phyloP scores from a whole-genome alignment of 2,113 vertebrate species.

The Pseudopodoces humilis region DNA sequence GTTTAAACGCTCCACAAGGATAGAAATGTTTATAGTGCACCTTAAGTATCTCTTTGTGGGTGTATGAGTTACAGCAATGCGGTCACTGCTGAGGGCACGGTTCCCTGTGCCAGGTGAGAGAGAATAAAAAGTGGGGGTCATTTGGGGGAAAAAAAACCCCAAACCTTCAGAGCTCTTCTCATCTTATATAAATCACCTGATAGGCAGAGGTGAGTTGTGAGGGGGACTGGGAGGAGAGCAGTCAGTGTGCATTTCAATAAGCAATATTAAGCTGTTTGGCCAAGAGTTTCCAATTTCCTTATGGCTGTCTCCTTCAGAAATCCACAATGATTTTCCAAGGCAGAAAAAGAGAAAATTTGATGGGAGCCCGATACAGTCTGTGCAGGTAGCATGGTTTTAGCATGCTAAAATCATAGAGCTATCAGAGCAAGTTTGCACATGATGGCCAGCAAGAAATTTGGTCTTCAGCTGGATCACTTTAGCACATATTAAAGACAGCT shows the following conservation, averaged over 20 bases:
- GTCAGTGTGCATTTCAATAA: not conserved
- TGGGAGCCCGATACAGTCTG: not conserved
- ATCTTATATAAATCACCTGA: not conserved
- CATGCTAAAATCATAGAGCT: not conserved
- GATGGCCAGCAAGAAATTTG: not conserved
- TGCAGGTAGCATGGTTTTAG: not conserved
- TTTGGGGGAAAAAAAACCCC: not conserved
- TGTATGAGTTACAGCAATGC: not conserved
- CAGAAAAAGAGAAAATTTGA: not conserved
- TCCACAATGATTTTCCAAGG: not conserved
- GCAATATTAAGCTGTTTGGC: not conserved
- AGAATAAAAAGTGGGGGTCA: not conserved
- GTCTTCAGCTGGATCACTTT: not conserved
- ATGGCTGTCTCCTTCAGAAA: not conserved
- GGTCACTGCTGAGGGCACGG: not conserved
- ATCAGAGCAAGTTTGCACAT: not conserved
- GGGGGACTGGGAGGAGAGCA: not conserved
- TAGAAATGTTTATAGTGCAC: conserved; percentile 14
- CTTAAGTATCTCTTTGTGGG: not conserved
- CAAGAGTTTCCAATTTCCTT: not conserved
- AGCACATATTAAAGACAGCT: not conserved
- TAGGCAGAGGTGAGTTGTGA: not conserved
- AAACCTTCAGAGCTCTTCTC: not conserved
- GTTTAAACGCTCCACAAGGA: conserved; percentile 10
- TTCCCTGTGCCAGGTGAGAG: not conserved